Evolutionary conservation across 1,140 invertebrate genomes (phyloP).

Genomic region (Magallana angulata): DNA sequence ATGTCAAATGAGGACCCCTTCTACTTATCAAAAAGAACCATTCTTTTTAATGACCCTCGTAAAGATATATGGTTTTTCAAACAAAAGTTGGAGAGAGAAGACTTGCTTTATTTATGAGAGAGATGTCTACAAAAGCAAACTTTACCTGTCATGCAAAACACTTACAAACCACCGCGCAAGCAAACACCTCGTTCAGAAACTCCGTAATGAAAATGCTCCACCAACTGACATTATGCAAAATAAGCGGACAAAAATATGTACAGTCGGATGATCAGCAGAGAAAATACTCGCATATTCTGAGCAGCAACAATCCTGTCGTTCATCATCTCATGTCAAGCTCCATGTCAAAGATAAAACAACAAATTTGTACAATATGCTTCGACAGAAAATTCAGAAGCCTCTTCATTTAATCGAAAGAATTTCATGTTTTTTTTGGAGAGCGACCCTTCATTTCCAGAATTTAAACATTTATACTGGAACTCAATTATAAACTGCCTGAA

Average conservation of each 20-base stretch:
- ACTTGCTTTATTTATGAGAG: neutral
- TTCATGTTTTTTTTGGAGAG: neutral
- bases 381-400: neutral
- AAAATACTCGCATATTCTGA: slow-evolving; percentile 30
- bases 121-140: neutral
- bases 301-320: neutral
- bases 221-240: slow-evolving; percentile 34
- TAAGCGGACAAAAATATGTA: slow-evolving; percentile 39
- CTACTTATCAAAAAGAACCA: neutral
- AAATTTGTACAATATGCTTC: no score
- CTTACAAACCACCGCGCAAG: slow-evolving; percentile 1
- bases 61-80: neutral
- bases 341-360: neutral
- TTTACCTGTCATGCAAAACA: neutral
- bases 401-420: neutral
- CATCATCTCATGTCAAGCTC: neutral
- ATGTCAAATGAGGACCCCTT: neutral
- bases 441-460: neutral
- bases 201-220: neutral
- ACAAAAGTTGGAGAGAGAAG: no score
- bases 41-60: neutral
- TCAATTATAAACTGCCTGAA: no score
- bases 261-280: slow-evolving; percentile 11
- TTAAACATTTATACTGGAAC: neutral
- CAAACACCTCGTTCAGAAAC: slow-evolving; percentile 30